These are phyloP conservation scores for Nephotettix cincticeps DNA, from an alignment of 1,140 invertebrate species.

Conservation along the genomic window DNA sequence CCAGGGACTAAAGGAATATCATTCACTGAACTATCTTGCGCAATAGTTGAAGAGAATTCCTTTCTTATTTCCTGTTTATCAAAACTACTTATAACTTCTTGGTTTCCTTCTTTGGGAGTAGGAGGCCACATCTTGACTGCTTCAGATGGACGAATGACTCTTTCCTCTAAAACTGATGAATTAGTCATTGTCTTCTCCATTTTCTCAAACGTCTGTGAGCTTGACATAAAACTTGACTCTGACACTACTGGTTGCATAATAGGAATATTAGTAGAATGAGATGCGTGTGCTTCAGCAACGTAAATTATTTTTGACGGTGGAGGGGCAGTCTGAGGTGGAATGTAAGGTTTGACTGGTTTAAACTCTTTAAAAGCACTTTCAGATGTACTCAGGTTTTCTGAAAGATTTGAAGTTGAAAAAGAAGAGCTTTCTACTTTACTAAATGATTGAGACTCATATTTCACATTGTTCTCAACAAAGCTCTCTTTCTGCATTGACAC, in stretches of 20 bases:
- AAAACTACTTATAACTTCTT: neutral
- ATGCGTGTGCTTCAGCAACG: constrained; percentile 39
- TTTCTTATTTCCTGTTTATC: neutral
- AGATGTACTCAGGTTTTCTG: constrained; percentile 10
- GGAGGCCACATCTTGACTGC: constrained; percentile 34
- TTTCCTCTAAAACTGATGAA: constrained; percentile 43
- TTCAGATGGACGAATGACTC: constrained; percentile 39
- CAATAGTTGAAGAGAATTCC: neutral
- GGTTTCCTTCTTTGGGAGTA: constrained; percentile 24
- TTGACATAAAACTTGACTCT: constrained; percentile 12
- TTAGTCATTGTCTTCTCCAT: neutral
- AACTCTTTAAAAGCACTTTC: constrained; percentile 3
- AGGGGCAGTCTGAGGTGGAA: neutral
- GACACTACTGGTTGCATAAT: constrained; percentile 15
- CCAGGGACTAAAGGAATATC: constrained; percentile 56
- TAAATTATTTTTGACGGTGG: constrained; percentile 34
- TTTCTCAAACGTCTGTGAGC: constrained; percentile 11
- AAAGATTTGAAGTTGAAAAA: neutral
- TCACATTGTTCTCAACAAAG: neutral
- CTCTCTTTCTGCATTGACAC: neutral
- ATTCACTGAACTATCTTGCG: constrained; percentile 31
- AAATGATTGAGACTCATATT: constrained; percentile 12
- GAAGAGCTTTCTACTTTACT: neutral
- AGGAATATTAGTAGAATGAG: constrained; percentile 31
- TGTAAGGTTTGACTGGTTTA: neutral